Evolutionary conservation across 2,888 invertebrate genomes (phyloP).

Genomic region (Eilema griseolum): DNA sequence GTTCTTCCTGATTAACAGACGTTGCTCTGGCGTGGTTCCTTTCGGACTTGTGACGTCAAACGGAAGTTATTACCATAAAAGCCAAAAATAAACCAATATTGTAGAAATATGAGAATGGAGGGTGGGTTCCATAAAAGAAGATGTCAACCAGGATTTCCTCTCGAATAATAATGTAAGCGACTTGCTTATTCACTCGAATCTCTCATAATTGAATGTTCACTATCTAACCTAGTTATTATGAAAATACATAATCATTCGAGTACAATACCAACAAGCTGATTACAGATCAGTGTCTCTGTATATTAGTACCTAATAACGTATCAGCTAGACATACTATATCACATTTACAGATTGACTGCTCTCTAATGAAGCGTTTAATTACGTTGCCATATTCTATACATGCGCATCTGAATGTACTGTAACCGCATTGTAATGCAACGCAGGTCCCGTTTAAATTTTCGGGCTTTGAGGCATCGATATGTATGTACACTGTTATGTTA

Average conservation of each 20-base stretch:
- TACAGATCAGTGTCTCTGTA: not conserved
- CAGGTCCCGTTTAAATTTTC: conserved; percentile 30
- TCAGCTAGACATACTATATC: not conserved
- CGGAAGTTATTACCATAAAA: not conserved
- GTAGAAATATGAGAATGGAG: too few species aligned
- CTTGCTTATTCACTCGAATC: not conserved
- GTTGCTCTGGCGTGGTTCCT: not conserved
- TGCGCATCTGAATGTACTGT: conserved; percentile 50
- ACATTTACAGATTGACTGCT: conserved; percentile 33
- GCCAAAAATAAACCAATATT: too few species aligned
- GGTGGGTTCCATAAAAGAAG: not conserved
- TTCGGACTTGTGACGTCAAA: not conserved
- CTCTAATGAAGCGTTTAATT: conserved; percentile 66
- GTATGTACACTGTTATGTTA: not conserved
- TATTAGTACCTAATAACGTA: conserved; percentile 1
- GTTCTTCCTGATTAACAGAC: not conserved
- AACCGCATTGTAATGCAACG: conserved; percentile 59
- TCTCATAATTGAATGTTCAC: not conserved
- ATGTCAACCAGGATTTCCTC: not conserved
- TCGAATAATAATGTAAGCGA: not conserved
- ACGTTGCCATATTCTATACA: conserved; percentile 33
- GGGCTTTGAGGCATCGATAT: conserved; percentile 24
- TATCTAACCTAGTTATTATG: not conserved
- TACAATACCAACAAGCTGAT: not conserved
- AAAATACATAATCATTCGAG: too few species aligned